Evolutionary conservation across 2,113 vertebrate genomes (phyloP).

Genomic region (Cacatua alba): DNA sequence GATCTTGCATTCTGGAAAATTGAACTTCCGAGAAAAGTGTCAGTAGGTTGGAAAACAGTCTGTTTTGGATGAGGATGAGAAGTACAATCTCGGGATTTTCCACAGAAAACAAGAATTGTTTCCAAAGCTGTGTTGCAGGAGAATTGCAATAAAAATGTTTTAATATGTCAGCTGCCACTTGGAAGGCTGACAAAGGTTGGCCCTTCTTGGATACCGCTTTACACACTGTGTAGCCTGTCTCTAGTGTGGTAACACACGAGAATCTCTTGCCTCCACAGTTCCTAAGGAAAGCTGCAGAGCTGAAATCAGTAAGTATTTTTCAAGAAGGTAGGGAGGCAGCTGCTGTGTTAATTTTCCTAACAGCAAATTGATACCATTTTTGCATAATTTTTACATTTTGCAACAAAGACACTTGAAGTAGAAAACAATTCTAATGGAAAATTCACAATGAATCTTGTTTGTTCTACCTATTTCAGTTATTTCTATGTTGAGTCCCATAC

Average conservation of each 20-base stretch:
- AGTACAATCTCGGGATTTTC: background rate
- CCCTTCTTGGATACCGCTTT: background rate
- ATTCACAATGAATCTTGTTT: background rate
- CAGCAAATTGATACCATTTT: background rate
- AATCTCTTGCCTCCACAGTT: background rate
- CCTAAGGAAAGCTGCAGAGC: background rate
- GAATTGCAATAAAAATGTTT: background rate
- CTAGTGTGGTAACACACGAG: background rate
- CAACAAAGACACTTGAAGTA: background rate
- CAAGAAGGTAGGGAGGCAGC: background rate
- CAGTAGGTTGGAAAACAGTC: background rate
- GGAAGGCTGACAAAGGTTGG: background rate
- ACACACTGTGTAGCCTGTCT: background rate
- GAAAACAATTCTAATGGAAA: background rate
- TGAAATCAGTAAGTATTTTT: background rate
- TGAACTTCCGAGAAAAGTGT: background rate
- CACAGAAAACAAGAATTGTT: background rate
- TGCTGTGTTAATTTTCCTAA: background rate
- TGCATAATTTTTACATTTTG: background rate
- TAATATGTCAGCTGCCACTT: background rate
- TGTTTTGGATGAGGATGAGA: background rate
- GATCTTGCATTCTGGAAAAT: conserved; percentile 21
- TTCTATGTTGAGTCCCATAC: background rate
- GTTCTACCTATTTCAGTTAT: background rate
- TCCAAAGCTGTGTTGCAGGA: background rate